Evolutionary conservation across 2,113 vertebrate genomes (phyloP).

Genomic region (Pimephales promelas): DNA sequence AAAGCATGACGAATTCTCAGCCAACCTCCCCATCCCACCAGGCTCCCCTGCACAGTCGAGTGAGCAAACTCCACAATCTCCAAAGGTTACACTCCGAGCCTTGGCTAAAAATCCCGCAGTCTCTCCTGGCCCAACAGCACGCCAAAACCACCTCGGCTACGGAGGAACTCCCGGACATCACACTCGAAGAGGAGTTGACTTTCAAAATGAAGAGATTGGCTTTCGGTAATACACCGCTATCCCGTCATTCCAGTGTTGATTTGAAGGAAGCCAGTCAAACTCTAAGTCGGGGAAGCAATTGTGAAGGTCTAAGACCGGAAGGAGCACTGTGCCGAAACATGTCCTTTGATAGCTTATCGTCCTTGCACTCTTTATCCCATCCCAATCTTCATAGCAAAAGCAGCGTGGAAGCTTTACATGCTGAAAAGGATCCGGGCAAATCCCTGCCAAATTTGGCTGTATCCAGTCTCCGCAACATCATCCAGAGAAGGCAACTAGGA

Average conservation of each 20-base stretch:
- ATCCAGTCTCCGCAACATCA: constrained; percentile 81
- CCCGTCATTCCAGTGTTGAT: constrained; percentile 74
- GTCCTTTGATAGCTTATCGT: constrained; percentile 76
- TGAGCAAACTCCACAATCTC: constrained; percentile 67
- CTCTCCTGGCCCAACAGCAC: constrained; percentile 72
- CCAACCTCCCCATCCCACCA: constrained; percentile 71
- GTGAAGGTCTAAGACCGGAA: constrained; percentile 30
- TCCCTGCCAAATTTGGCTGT: constrained; percentile 71
- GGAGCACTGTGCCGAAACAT: constrained; percentile 68
- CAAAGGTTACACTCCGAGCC: constrained; percentile 79
- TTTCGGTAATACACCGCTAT: constrained; percentile 65
- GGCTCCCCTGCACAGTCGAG: constrained; percentile 40
- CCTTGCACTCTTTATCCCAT: constrained; percentile 72
- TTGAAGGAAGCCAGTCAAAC: constrained; percentile 71
- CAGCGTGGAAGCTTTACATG: constrained; percentile 60
- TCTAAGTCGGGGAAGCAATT: constrained; percentile 61
- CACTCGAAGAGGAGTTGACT: constrained; percentile 72
- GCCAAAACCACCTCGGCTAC: constrained; percentile 68
- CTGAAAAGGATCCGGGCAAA: constrained; percentile 69
- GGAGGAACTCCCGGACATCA: constrained; percentile 71
- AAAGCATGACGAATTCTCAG: constrained; percentile 64
- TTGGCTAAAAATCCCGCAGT: constrained; percentile 79
- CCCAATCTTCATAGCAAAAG: constrained; percentile 74
- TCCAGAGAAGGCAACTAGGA: constrained; percentile 81
- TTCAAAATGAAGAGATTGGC: constrained; percentile 67